Conservation (phyloP, 2,797 vertebrate species). For the Monodelphis domestica region DNA sequence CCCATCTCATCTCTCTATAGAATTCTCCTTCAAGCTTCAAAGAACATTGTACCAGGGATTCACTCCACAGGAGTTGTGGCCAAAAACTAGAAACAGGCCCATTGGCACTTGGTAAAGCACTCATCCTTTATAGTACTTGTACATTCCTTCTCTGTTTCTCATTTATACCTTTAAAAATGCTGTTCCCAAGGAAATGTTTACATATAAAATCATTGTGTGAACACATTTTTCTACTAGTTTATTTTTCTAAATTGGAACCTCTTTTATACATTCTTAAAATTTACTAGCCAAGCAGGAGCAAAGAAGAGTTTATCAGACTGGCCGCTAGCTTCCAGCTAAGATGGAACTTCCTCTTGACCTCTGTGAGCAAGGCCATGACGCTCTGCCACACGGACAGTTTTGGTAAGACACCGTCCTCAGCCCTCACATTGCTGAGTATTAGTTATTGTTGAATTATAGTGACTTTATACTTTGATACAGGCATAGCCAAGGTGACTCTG, state of each 20-base stretch:
- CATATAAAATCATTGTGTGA: constrained; percentile 9
- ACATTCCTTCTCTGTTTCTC: not conserved
- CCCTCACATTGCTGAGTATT: not conserved
- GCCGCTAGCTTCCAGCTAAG: constrained; percentile 82
- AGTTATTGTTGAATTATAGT: constrained; percentile 1
- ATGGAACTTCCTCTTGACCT: constrained; percentile 82
- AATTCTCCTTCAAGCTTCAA: not conserved
- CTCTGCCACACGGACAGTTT: constrained; percentile 79
- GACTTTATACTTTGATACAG: too few species aligned
- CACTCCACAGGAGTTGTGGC: fast-evolving
- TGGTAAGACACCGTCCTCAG: constrained; percentile 72
- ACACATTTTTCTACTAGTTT: not conserved
- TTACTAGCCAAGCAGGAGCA: constrained; percentile 80
- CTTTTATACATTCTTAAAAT: constrained; percentile 38
- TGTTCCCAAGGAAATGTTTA: not conserved
- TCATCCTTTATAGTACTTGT: fast-evolving
- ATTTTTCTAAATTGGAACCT: constrained; percentile 4
- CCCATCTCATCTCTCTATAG: not conserved
- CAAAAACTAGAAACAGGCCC: not conserved
- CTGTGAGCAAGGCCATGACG: constrained; percentile 82
- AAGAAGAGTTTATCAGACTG: constrained; percentile 77
- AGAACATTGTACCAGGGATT: not conserved
- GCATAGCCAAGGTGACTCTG: too few species aligned
- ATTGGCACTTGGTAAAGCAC: fast-evolving
- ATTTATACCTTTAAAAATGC: not conserved